Percentiles rank a stretch among this genome's conserved stretches.
phyloP scores from a whole-genome alignment of 2,888 invertebrate genomes.

The Eumacrocentrus americanus region DNA sequence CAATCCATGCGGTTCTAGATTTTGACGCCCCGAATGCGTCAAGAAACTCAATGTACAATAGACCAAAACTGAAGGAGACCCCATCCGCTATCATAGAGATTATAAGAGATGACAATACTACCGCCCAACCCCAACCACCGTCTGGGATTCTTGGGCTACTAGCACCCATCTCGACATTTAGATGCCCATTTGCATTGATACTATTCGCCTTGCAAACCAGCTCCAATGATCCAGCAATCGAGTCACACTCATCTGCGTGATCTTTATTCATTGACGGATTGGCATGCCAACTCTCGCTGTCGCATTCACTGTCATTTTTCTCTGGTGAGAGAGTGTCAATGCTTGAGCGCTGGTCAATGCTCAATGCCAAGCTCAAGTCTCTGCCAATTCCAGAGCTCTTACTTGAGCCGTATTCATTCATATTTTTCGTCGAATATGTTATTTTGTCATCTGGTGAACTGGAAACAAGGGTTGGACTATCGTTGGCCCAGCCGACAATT shows the following conservation, averaged over 20 bases:
- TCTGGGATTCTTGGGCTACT: slow-evolving; percentile 71
- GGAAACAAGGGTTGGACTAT: slow-evolving; percentile 51
- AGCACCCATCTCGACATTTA: neutral
- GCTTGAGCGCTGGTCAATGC: slow-evolving; percentile 46
- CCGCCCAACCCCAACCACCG: slow-evolving; percentile 89
- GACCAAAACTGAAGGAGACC: slow-evolving; percentile 90
- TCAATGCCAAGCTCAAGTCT: slow-evolving; percentile 57
- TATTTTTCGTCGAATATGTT: neutral
- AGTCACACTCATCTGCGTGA: slow-evolving; percentile 17
- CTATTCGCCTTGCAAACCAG: neutral
- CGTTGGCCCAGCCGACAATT: slow-evolving; percentile 57
- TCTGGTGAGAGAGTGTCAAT: slow-evolving; percentile 47
- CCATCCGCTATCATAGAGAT: slow-evolving; percentile 93
- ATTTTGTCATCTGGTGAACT: slow-evolving; percentile 38
- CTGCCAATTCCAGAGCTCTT: slow-evolving; percentile 64
- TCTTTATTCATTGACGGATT: slow-evolving; percentile 9
- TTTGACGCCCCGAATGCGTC: slow-evolving; percentile 81
- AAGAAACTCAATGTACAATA: slow-evolving; percentile 83
- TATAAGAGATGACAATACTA: slow-evolving; percentile 83
- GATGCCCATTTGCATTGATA: neutral
- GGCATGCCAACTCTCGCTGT: slow-evolving; percentile 21
- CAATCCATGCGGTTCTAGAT: slow-evolving; percentile 88
- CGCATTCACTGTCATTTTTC: slow-evolving; percentile 27
- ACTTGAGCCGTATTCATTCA: slow-evolving; percentile 42
- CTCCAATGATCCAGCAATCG: neutral